Conservation (phyloP, 2,888 invertebrate species). For the Ischnura elegans region DNA sequence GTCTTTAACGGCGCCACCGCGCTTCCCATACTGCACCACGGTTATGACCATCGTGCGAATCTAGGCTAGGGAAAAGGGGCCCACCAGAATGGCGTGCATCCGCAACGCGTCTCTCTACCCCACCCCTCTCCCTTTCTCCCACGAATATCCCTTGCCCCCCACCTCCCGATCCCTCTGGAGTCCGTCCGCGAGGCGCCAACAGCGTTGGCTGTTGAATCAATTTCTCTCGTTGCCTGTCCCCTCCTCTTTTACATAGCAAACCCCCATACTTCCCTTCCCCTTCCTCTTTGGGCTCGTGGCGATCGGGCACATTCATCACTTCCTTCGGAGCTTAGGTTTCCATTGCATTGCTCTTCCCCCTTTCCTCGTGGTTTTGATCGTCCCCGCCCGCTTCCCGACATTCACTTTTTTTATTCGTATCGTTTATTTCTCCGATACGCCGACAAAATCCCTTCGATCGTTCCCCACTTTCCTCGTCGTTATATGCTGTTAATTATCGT, state of each 20-base stretch:
- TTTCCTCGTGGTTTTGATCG: background rate
- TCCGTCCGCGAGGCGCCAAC: constrained; percentile 28
- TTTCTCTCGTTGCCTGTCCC: background rate
- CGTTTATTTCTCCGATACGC: background rate
- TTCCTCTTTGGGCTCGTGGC: background rate
- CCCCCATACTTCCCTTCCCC: background rate
- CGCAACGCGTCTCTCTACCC: background rate
- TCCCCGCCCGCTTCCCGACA: background rate
- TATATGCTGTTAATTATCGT: background rate
- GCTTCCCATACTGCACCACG: background rate
- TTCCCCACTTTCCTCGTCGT: background rate
- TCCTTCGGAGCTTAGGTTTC: background rate
- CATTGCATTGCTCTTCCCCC: background rate
- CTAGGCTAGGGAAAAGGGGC: background rate
- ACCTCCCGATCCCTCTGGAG: background rate
- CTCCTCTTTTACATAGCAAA: too few relatives aligned
- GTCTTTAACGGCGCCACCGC: background rate
- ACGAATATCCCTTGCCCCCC: too few relatives aligned
- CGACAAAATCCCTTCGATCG: background rate
- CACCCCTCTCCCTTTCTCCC: background rate
- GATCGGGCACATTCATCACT: background rate
- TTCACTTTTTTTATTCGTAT: too few relatives aligned
- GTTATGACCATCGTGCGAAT: background rate
- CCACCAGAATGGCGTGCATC: background rate
- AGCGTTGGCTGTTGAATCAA: constrained; percentile 13